Base-by-base conservation (phyloP, 1,140 invertebrate species). In the Schlechtendalia chinensis region DNA sequence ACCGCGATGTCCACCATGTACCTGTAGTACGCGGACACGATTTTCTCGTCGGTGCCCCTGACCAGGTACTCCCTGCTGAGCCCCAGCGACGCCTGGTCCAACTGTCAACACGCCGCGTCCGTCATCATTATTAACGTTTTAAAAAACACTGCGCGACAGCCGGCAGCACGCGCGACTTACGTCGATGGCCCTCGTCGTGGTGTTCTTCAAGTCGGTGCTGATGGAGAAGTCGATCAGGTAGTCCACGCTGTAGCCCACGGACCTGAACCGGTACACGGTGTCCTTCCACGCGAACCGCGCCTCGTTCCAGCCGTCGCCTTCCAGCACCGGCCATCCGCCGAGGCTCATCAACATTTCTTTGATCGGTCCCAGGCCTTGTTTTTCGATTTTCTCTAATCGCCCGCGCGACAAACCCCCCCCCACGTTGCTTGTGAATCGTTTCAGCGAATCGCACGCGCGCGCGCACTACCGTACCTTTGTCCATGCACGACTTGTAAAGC, bases 221-320 rank as follows among this genome's bases (percentile, higher is more conserved):
- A 98, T 92, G 53, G 93, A 95, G 83, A 97, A 94, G 84, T 96
- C 94, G n/a, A 98, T 89, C 84, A 97, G 92, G 84, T 97, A 96
- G 85, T 96, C 94, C 58, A 95, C 92, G 10, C 93, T 94, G 85
- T 94, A 96, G 5, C 96, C 96, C 8, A 89, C 86, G 69, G 87
- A 87, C 24, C 93, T 88, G 86, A 94, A 96, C 80, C 89, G 92
- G 86, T 93, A 95, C 5, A 96, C 91, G 12, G 91, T 91, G 82
- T 94, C 88, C 83, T 91, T 91, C 95, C 94, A 97, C 63, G 91
- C 89, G 86, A 93, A 96, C 45, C 86, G 86, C 27, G 88, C 89
- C 0, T 88, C 88, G 80, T 92, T 88, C 95, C 95, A 97, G 0
- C 83, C 83, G 6, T 91, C 88, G 0, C 91, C 93, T 82, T 93